Evolutionary conservation across 2,113 vertebrate species (phyloP).

Genomic region (Lathamus discolor): DNA sequence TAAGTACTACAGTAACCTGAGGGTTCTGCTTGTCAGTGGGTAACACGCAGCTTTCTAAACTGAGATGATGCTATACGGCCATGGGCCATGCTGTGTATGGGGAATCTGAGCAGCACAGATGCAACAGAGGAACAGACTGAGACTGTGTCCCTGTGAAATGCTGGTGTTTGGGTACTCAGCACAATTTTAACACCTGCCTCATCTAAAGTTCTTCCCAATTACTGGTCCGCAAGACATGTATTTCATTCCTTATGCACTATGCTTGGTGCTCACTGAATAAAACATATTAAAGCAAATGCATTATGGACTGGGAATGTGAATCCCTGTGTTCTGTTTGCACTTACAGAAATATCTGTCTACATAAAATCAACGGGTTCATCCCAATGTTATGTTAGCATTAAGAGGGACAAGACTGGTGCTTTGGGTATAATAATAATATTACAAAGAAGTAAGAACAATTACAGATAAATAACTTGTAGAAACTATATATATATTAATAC

Average conservation of each 20-base stretch:
- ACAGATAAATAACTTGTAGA: neutral
- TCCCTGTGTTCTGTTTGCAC: neutral
- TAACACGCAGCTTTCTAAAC: neutral
- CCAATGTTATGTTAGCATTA: neutral
- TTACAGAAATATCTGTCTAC: neutral
- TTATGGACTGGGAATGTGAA: neutral
- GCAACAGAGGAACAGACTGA: neutral
- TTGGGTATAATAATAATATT: neutral
- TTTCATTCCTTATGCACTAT: neutral
- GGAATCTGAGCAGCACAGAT: neutral
- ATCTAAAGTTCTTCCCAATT: neutral
- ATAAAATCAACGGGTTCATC: neutral
- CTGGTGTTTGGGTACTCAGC: neutral
- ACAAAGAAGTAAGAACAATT: neutral
- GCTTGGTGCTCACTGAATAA: neutral
- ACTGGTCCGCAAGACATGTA: neutral
- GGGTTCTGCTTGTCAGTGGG: neutral
- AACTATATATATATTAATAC: fast-evolving
- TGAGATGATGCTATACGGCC: neutral
- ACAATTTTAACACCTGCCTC: neutral
- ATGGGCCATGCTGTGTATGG: fast-evolving
- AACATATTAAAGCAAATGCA: neutral
- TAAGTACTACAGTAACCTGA: neutral
- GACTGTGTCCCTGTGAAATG: fast-evolving
- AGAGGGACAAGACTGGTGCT: neutral